Evolutionary conservation across 1,140 invertebrate species (phyloP), one percentile per base, ranked within the genome.

Genomic region (Bombus difficillimus): DNA sequence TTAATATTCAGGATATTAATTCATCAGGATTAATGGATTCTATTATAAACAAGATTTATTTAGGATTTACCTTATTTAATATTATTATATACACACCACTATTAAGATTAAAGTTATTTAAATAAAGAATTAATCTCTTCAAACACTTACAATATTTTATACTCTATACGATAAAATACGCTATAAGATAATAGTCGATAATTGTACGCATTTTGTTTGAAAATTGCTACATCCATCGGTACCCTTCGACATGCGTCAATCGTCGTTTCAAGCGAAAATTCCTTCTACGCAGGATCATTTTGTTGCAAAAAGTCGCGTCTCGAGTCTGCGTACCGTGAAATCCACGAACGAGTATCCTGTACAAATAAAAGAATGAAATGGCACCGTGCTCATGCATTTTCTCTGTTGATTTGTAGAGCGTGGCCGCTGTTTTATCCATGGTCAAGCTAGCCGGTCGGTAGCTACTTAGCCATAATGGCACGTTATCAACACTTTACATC

Each of bases 361-460:
- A 5, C 47, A 74, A 81, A 74, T 74, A 81, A 74, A 81, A 43
- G 53, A 43, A 39, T 15, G 37, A 81, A 81, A 59, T 34, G 37
- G 68, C 69, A 73, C 5, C 69, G 53, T 2, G 66, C 59, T 59
- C 64, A 66, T 81, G 62, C 76, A 88, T 85, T 90, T 92, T 90
- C 88, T 88, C 88, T 68, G 82, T 85, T 89, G 86, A 89, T 93
- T 93, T 93, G 77, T 92, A 93, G 92, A 93, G 90, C 92, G 92
- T 92, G 71, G 77, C 91, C 89, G 89, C 83, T 84, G 88, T 91
- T 93, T 92, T 86, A 92, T 91, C 88, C 83, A 76, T 83, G 88
- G 84, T 90, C 85, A 72, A 43, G 53, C n/a, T 8, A 34, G 25
- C 39, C 37, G 79, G 37, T 22, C 22, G 25, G 77, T 66, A 34